Conservation (phyloP, 2,888 invertebrate species). For the Keiferia lycopersicella region DNA sequence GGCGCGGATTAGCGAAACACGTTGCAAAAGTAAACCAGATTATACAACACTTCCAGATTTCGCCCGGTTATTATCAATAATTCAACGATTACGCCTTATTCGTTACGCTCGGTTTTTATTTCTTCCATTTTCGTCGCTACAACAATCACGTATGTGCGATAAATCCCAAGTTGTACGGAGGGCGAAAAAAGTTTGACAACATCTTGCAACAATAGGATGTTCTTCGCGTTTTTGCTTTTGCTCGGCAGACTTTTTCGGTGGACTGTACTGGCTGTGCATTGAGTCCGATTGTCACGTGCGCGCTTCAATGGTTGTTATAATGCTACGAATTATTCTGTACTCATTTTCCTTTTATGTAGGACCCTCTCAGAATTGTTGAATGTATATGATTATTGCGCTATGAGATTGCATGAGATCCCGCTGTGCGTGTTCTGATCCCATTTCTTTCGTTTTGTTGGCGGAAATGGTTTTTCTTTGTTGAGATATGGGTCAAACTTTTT, state of each 20-base stretch:
- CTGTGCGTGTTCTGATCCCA: slow-evolving; percentile 24
- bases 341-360: slow-evolving; percentile 45
- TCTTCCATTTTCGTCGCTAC: slow-evolving; percentile 40
- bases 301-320: slow-evolving; percentile 54
- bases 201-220: background rate
- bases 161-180: slow-evolving; percentile 45
- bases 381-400: slow-evolving; percentile 34
- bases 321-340: slow-evolving; percentile 53
- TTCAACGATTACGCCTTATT: slow-evolving; percentile 36
- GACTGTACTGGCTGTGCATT: slow-evolving; percentile 31
- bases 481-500: background rate
- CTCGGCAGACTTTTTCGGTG: background rate
- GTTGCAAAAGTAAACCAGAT: slow-evolving; percentile 26
- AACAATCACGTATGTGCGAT: slow-evolving; percentile 52
- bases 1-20: slow-evolving; percentile 21
- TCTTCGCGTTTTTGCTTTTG: background rate
- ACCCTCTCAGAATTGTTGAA: slow-evolving; percentile 37
- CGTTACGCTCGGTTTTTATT: slow-evolving; percentile 36
- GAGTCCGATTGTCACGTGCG: slow-evolving; percentile 47
- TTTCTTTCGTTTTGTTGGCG: slow-evolving; percentile 18
- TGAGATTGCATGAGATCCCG: slow-evolving; percentile 23
- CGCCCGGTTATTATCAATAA: slow-evolving; percentile 31
- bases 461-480: slow-evolving; percentile 9
- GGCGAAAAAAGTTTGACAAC: slow-evolving; percentile 29
- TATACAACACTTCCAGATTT: slow-evolving; percentile 25